Evolutionary conservation across 2,888 invertebrate species (phyloP).

Genomic region (Drosophila mettleri): DNA sequence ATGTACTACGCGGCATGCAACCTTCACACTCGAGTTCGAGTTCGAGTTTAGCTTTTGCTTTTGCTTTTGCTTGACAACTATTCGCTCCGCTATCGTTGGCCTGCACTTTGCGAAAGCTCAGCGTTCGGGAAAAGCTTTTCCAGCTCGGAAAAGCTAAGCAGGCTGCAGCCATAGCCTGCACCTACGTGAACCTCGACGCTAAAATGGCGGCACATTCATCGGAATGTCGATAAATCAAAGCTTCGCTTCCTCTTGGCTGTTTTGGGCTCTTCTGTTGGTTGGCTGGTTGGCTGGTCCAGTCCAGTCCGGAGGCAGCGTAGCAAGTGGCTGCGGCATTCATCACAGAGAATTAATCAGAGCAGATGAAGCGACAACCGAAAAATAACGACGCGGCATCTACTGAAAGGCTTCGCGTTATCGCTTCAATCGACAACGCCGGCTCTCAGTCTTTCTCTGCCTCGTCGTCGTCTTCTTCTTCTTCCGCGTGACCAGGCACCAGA

Average conservation of each 20-base stretch:
- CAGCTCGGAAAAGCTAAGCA: constrained; percentile 37
- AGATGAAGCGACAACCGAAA: constrained; percentile 77
- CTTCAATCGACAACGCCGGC: constrained; percentile 67
- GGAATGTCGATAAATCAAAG: constrained; percentile 76
- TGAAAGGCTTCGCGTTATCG: constrained; percentile 64
- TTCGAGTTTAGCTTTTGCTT: constrained; percentile 37
- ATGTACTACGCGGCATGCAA: constrained; percentile 34
- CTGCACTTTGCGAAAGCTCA: constrained; percentile 59
- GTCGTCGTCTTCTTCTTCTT: constrained; percentile 28
- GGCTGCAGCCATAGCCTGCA: constrained; percentile 49
- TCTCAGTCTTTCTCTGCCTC: constrained; percentile 20
- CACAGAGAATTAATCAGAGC: constrained; percentile 77
- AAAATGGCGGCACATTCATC: constrained; percentile 65
- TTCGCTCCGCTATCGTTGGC: constrained; percentile 23
- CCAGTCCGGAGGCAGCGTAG: constrained; percentile 30
- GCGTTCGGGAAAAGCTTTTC: constrained; percentile 44
- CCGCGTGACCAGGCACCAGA: constrained; percentile 61
- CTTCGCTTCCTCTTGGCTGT: constrained; percentile 34
- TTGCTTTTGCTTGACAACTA: constrained; percentile 42
- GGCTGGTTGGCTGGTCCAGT: constrained; percentile 3
- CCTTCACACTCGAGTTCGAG: constrained; percentile 8
- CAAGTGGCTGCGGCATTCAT: constrained; percentile 72
- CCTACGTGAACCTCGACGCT: constrained; percentile 40
- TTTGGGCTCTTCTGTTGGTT: not conserved
- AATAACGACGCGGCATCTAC: constrained; percentile 75